phyloP scores from a whole-genome alignment of 1,140 invertebrate genomes.

The Pollicipes pollicipes region DNA sequence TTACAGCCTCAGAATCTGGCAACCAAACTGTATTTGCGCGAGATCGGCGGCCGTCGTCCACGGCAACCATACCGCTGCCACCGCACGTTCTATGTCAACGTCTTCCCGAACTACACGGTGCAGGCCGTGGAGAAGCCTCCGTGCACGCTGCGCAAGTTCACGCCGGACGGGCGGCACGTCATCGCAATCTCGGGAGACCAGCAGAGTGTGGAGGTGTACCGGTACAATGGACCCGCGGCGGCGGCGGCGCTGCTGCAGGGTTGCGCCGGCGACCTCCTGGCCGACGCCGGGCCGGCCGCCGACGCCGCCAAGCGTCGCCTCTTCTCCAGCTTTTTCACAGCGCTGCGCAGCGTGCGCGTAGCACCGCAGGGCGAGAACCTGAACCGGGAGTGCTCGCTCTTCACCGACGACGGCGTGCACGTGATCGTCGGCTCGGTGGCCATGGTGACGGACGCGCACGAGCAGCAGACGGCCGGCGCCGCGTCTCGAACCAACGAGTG shows the following conservation, averaged over 20 bases:
- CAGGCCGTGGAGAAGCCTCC: conserved; percentile 85
- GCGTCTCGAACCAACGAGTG: conserved; percentile 83
- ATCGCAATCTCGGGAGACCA: conserved; percentile 88
- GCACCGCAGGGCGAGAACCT: conserved; percentile 61
- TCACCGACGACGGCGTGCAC: conserved; percentile 77
- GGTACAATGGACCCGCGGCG: conserved; percentile 73
- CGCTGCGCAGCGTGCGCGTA: conserved; percentile 64
- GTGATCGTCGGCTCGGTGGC: conserved; percentile 78
- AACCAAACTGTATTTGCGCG: conserved; percentile 29
- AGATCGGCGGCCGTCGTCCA: conserved; percentile 26
- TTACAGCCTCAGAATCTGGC: conserved; percentile 38
- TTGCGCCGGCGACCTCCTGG: conserved; percentile 17
- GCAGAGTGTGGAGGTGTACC: conserved; percentile 77
- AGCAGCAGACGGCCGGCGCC: conserved; percentile 29
- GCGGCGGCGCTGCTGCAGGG: conserved; percentile 52
- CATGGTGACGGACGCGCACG: conserved; percentile 59
- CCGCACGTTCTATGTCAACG: conserved; percentile 55
- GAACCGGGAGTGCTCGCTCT: conserved; percentile 88
- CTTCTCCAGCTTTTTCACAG: conserved; percentile 63
- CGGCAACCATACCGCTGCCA: conserved; percentile 20
- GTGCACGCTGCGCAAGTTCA: conserved; percentile 88
- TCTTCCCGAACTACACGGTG: conserved; percentile 81
- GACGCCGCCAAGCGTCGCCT: conserved; percentile 48
- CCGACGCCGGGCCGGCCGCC: conserved; percentile 21
- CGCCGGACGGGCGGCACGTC: conserved; percentile 70